phyloP scores from a whole-genome alignment of 2,888 invertebrate species.

The Pristionchus mayeri region DNA sequence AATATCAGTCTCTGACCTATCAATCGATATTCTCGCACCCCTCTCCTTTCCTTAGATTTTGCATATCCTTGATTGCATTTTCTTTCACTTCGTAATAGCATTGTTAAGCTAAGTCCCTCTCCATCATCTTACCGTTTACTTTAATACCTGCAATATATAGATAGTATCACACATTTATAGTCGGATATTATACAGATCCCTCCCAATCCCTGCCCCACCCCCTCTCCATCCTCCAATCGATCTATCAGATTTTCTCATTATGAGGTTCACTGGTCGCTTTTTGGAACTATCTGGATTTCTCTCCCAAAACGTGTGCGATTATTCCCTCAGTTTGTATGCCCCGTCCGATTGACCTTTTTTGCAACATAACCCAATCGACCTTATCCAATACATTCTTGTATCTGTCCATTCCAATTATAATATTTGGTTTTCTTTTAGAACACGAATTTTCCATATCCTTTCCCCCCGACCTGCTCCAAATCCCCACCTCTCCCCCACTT shows the following conservation, averaged over 20 bases:
- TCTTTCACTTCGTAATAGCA: constrained; percentile 42
- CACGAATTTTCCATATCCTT: constrained; percentile 2
- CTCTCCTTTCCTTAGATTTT: background rate
- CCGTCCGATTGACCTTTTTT: background rate
- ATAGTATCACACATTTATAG: constrained; percentile 1
- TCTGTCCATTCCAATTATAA: background rate
- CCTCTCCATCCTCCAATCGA: constrained; percentile 7
- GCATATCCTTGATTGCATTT: constrained; percentile 39
- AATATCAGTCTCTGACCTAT: background rate
- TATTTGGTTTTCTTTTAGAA: background rate
- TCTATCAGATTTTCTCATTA: constrained; percentile 35
- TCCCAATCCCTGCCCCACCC: background rate
- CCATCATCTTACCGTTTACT: constrained; percentile 24
- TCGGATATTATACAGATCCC: constrained; percentile 26
- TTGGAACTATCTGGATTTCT: constrained; percentile 29
- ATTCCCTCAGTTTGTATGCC: constrained; percentile 3
- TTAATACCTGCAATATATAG: constrained; percentile 48
- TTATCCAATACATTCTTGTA: constrained; percentile 37
- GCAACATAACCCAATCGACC: constrained; percentile 17
- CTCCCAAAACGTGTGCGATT: constrained; percentile 21
- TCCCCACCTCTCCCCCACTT: background rate
- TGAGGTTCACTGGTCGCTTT: constrained; percentile 29
- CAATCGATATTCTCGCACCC: constrained; percentile 1
- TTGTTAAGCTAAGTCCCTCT: constrained; percentile 15
- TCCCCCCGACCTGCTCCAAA: background rate